Conservation (phyloP, 2,888 invertebrate genomes). For the Pemphredon lugubris region DNA sequence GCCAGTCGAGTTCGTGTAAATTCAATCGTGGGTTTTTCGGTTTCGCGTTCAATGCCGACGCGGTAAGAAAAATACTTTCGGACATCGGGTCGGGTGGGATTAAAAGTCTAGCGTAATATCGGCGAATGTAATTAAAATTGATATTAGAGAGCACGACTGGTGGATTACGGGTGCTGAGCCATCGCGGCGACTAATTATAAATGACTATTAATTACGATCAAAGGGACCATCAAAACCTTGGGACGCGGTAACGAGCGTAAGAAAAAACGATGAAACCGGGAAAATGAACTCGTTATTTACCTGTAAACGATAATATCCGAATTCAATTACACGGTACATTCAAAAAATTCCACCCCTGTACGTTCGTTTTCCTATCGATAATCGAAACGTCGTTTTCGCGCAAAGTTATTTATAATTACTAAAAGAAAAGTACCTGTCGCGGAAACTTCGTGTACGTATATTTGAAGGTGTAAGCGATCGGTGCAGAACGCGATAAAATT, state of each 20-base stretch:
- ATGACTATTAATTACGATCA: slow-evolving; percentile 71
- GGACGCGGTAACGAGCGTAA: slow-evolving; percentile 39
- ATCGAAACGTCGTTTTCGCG: too few species aligned
- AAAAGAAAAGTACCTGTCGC: too few species aligned
- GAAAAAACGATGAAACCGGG: slow-evolving; percentile 26
- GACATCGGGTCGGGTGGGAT: slow-evolving; percentile 52
- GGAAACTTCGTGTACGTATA: slow-evolving; percentile 2
- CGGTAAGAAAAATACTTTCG: too few species aligned
- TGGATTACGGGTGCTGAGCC: slow-evolving; percentile 54
- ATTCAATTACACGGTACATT: slow-evolving; percentile 20
- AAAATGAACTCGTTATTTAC: slow-evolving; percentile 39
- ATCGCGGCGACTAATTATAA: slow-evolving; percentile 63
- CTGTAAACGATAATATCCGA: slow-evolving; percentile 42
- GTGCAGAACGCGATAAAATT: slow-evolving; percentile 35
- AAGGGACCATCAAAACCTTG: slow-evolving; percentile 47
- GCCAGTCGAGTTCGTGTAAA: too few species aligned
- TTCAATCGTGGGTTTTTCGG: too few species aligned
- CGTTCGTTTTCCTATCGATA: neutral
- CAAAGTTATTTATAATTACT: neutral
- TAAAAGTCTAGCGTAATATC: slow-evolving; percentile 61
- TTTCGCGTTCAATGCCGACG: too few species aligned
- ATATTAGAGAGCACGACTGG: slow-evolving; percentile 54
- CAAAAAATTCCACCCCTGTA: neutral
- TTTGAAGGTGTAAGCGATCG: slow-evolving; percentile 44
- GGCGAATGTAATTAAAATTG: slow-evolving; percentile 68